Conservation (phyloP, 2,888 invertebrate genomes). For the Cloeon dipterum region DNA sequence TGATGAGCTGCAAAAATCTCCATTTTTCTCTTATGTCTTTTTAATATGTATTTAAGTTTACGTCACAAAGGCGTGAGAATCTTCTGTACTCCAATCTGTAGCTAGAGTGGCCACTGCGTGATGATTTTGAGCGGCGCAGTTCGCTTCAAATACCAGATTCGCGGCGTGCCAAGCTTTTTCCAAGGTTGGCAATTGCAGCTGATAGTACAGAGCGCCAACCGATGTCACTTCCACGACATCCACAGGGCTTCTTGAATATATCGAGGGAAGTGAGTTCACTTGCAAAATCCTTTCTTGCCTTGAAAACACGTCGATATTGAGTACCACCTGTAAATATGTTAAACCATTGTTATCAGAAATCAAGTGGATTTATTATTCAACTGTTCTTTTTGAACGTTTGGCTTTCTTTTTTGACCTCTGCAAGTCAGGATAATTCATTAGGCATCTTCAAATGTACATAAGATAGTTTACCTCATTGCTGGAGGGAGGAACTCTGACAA, state of each 20-base stretch:
- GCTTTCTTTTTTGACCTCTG: no score
- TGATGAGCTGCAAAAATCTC: neutral
- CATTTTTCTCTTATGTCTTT: neutral
- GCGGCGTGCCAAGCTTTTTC: conserved; percentile 33
- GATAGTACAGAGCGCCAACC: conserved; percentile 31
- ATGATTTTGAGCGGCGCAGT: conserved; percentile 14
- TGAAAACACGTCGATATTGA: conserved; percentile 39
- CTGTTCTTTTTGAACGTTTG: neutral
- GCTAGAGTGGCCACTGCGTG: conserved; percentile 34
- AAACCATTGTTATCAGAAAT: neutral
- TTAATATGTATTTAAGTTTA: no score
- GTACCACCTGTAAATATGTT: conserved; percentile 24
- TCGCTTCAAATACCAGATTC: conserved; percentile 30
- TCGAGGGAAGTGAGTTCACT: conserved; percentile 11
- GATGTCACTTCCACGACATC: conserved; percentile 21
- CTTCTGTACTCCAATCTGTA: conserved; percentile 40
- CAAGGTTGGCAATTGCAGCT: conserved; percentile 31
- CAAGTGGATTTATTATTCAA: neutral
- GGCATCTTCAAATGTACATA: no score
- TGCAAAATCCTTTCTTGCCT: conserved; percentile 16
- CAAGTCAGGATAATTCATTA: no score
- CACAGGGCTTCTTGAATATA: conserved; percentile 10
- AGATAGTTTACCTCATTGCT: conserved; percentile 30
- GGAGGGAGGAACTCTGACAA: conserved; percentile 39
- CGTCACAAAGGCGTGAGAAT: conserved; percentile 33